Evolutionary conservation across 53 echinoderm and acorn worm species (phyloP), one percentile per base, ranked within the genome.

Genomic region (Stichopus horrens): DNA sequence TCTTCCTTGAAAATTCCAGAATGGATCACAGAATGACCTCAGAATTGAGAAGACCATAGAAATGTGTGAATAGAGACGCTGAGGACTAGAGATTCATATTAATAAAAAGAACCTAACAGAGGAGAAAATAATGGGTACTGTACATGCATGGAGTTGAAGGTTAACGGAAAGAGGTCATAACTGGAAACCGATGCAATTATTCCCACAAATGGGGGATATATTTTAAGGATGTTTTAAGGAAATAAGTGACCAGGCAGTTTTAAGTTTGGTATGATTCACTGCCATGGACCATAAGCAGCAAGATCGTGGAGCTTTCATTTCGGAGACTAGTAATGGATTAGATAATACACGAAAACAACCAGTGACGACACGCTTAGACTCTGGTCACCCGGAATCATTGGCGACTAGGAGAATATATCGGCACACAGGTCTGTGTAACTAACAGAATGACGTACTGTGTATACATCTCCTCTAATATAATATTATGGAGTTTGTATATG

Each of bases 21-120:
- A 71, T 71, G 71, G 71, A 71, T 71, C 71, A 71, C 14, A 20
- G 71, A 7, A 71, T 71, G 71, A 71, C 71, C 71, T 71, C 71
- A 13, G n/a, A 4, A 5, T 7, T 71, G 18, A 6, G 19, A 71
- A 6, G 5, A 7, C 71, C 6, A 71, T 71, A 71, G 71, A 71
- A 71, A 18, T 13, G 71, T 71, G 18, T 71, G 71, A 71, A 71
- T 71, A 71, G n/a, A 18, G 71, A 71, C 71, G 71, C 71, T 71
- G 6, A 71, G 71, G 71, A 71, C 18, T 18, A 18, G 18, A 71
- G 19, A 71, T 18, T 71, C 71, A 5, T 13, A 16, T 71, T 7
- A 37, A 37, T 37, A 71, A 71, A 71, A 71, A 71, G 71, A 71
- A 18, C 11, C 4, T 20, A 18, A 71, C 18, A 71, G 19, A n/a